Conservation (phyloP, 2,797 vertebrate genomes). For the Xenentodon cancila region DNA sequence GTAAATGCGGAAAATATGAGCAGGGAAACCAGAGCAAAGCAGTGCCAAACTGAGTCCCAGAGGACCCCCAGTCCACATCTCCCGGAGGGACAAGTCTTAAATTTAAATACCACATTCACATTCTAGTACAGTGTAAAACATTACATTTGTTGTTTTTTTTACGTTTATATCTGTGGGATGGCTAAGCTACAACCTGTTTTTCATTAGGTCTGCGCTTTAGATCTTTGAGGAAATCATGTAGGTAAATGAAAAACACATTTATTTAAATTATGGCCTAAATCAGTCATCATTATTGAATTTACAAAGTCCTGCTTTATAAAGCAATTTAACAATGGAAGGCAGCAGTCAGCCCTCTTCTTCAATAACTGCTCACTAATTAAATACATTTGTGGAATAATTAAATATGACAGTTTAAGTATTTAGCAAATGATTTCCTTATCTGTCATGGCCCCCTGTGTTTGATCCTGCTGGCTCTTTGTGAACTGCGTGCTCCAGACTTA, state of each 20-base stretch:
- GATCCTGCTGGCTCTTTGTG: constrained; percentile 23
- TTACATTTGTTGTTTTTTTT: neutral
- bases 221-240: neutral
- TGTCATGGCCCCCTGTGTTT: constrained; percentile 31
- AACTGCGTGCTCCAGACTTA: neutral
- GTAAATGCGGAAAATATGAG: no score
- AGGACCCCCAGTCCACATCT: no score
- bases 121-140: no score
- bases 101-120: no score
- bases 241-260: neutral
- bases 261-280: neutral
- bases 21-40: no score
- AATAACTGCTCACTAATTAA: constrained; percentile 42
- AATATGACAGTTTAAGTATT: constrained; percentile 54
- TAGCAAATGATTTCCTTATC: constrained; percentile 44
- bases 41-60: neutral
- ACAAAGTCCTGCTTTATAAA: constrained; percentile 6
- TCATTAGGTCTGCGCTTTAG: neutral
- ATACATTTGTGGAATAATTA: constrained; percentile 46
- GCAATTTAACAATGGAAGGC: constrained; percentile 3
- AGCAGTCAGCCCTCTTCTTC: constrained; percentile 7
- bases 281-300: constrained; percentile 19
- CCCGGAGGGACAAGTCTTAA: no score
- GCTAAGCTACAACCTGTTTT: neutral
- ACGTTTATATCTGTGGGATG: neutral